Conservation (phyloP, 2,113 vertebrate genomes). For the Boleophthalmus pectinirostris region DNA sequence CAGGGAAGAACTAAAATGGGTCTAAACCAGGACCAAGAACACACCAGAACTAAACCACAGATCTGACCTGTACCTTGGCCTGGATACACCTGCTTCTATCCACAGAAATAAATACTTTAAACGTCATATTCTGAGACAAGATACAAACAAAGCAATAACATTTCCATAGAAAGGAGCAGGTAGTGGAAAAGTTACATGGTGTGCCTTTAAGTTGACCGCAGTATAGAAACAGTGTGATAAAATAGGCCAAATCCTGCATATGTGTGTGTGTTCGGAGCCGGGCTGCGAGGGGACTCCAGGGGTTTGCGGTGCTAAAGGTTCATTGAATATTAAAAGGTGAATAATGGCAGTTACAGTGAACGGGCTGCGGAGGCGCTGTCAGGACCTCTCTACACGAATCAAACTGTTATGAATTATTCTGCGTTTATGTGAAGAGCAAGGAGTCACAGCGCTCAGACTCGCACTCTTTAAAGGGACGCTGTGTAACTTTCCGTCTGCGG, state of each 20-base stretch:
- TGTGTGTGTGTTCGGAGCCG: slow-evolving; percentile 50
- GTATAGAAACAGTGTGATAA: neutral
- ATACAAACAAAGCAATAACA: no score
- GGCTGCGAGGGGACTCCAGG: slow-evolving; percentile 50
- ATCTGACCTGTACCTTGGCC: no score
- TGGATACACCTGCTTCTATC: no score
- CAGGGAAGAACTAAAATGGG: no score
- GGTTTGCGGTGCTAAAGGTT: slow-evolving; percentile 56
- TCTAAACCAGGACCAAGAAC: no score
- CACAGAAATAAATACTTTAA: no score
- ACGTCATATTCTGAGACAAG: no score
- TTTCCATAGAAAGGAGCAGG: no score
- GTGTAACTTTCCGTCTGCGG: no score
- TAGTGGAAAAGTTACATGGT: no score
- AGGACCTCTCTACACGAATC: slow-evolving; percentile 46
- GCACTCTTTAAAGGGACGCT: no score
- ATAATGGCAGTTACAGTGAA: slow-evolving; percentile 56
- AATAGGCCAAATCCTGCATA: slow-evolving; percentile 58
- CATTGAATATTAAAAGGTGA: slow-evolving; percentile 68
- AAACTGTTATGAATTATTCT: slow-evolving; percentile 55
- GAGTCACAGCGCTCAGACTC: neutral
- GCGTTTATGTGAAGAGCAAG: slow-evolving; percentile 19
- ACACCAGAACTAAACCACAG: no score
- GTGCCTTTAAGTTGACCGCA: neutral
- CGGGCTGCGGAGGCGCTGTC: slow-evolving; percentile 53